phyloP scores from a whole-genome alignment of 2,113 vertebrate species.

The Polypterus senegalus region DNA sequence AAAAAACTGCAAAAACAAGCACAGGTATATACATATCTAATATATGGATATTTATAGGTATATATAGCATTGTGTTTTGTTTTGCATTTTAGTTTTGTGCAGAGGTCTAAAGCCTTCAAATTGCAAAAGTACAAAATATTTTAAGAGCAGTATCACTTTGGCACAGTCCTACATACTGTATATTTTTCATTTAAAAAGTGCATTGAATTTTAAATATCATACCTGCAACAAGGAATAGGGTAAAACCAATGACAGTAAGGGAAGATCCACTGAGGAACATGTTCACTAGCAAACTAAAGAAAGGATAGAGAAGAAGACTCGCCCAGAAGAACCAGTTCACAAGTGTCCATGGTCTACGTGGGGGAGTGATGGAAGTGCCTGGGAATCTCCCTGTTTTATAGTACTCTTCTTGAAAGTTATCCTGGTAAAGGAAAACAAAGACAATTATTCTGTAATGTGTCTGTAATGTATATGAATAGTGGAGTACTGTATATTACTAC shows the following conservation, averaged over 20 bases:
- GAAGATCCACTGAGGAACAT: conserved; percentile 69
- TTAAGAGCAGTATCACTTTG: too few relatives aligned
- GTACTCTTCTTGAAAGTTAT: conserved; percentile 79
- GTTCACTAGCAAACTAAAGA: conserved; percentile 58
- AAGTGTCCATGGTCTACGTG: conserved; percentile 64
- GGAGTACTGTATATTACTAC: too few relatives aligned
- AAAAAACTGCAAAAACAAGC: too few relatives aligned
- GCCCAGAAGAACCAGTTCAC: conserved; percentile 89
- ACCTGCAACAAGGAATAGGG: conserved; percentile 72
- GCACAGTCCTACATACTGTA: too few relatives aligned
- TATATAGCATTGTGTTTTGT: too few relatives aligned
- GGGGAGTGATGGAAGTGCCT: conserved; percentile 39
- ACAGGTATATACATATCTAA: too few relatives aligned
- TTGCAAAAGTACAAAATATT: too few relatives aligned
- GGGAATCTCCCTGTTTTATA: conserved; percentile 65
- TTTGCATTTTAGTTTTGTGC: too few relatives aligned
- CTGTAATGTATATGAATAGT: not conserved
- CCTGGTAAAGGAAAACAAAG: conserved; percentile 45
- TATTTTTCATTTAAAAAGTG: too few relatives aligned
- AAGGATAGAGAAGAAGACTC: conserved; percentile 66
- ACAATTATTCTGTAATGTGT: not conserved
- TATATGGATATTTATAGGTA: too few relatives aligned
- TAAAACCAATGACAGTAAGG: conserved; percentile 53
- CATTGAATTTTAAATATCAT: conserved; percentile 27
- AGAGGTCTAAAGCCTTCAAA: too few relatives aligned